Evolutionary conservation across 2,888 invertebrate genomes (phyloP).

Genomic region (Zygaena filipendulae): DNA sequence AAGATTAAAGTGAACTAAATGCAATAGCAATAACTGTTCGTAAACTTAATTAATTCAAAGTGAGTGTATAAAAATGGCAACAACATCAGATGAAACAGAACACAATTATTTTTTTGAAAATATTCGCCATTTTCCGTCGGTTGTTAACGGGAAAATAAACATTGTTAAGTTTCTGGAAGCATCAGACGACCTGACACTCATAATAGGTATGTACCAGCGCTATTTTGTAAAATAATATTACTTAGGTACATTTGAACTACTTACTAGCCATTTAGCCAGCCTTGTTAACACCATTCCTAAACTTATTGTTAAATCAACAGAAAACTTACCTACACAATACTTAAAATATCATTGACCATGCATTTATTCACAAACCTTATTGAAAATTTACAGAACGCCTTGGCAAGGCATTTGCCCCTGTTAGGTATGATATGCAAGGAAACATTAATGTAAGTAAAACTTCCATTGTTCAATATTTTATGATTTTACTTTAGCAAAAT

Average conservation of each 20-base stretch:
- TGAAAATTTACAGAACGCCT: constrained; percentile 77
- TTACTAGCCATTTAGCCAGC: not conserved
- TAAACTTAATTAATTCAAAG: no score
- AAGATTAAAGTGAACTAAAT: no score
- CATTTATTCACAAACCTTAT: not conserved
- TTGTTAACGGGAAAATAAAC: constrained; percentile 67
- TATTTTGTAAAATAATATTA: not conserved
- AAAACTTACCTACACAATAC: not conserved
- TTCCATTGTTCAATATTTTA: not conserved
- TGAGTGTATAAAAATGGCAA: constrained; percentile 30
- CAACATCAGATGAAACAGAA: constrained; percentile 21
- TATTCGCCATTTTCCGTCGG: constrained; percentile 59
- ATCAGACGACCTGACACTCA: constrained; percentile 66
- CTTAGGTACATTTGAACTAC: not conserved
- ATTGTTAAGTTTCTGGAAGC: constrained; percentile 71
- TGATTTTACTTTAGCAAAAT: constrained; percentile 3
- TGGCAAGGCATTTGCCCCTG: constrained; percentile 78
- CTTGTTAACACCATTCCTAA: no score
- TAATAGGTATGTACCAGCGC: constrained; percentile 68
- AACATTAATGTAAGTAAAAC: constrained; percentile 75
- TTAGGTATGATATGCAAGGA: constrained; percentile 80
- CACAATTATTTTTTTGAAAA: constrained; percentile 21
- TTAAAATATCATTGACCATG: not conserved
- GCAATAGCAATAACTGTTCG: no score
- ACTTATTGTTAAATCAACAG: no score